Evolutionary conservation across 2,888 invertebrate genomes (phyloP).

Genomic region (Aproaerema taeniolella): DNA sequence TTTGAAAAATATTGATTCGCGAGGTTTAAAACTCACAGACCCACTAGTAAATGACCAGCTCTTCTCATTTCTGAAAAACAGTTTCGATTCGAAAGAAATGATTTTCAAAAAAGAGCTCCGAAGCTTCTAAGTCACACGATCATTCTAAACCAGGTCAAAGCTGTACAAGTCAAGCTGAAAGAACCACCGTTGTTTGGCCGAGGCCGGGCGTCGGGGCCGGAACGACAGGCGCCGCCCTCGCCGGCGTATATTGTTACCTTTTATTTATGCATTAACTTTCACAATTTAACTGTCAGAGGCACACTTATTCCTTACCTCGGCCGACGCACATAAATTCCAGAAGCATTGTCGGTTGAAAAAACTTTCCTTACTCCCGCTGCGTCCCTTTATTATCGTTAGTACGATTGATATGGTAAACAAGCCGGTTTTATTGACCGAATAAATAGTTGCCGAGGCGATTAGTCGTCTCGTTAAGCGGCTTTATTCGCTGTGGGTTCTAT

Average conservation of each 20-base stretch:
- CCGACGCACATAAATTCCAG: constrained; percentile 39
- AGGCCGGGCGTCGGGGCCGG: too few relatives aligned
- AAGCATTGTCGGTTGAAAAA: constrained; percentile 34
- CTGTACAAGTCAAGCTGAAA: too few relatives aligned
- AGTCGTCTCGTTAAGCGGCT: constrained; percentile 42
- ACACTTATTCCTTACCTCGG: constrained; percentile 31
- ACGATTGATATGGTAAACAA: constrained; percentile 52
- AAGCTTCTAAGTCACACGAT: too few relatives aligned
- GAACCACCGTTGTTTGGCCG: not conserved
- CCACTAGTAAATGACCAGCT: too few relatives aligned
- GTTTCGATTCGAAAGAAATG: too few relatives aligned
- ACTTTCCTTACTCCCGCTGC: constrained; percentile 20
- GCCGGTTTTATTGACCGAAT: constrained; percentile 26
- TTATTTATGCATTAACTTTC: constrained; percentile 73
- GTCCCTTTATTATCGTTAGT: constrained; percentile 36
- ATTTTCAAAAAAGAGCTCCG: too few relatives aligned
- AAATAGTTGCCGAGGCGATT: constrained; percentile 38
- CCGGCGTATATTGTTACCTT: constrained; percentile 58
- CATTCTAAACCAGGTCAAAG: too few relatives aligned
- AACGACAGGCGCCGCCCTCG: constrained; percentile 8
- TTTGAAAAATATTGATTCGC: too few relatives aligned
- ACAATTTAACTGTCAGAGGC: constrained; percentile 60
- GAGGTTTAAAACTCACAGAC: too few relatives aligned
- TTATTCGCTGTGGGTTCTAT: constrained; percentile 29
- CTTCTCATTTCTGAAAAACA: too few relatives aligned